Evolutionary conservation across 2,113 vertebrate species (phyloP).

Genomic region (Arvicanthis niloticus): DNA sequence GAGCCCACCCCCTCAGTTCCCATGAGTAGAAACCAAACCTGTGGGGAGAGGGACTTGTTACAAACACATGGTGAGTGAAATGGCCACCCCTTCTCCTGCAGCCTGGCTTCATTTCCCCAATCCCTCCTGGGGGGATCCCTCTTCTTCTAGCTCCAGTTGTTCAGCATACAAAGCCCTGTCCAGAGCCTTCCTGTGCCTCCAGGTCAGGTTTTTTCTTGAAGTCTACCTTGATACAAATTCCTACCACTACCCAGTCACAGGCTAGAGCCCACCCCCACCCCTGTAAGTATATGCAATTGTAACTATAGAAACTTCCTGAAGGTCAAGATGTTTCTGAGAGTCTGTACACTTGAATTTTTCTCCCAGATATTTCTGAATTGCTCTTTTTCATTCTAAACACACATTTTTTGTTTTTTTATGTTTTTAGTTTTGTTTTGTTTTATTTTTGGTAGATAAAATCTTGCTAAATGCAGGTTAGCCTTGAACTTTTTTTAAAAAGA

Average conservation of each 20-base stretch:
- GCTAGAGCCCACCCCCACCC: neutral
- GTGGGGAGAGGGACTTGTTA: neutral
- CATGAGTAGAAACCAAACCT: neutral
- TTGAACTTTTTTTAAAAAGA: neutral
- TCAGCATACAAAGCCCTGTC: slow-evolving; percentile 21
- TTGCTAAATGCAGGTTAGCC: neutral
- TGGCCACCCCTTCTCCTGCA: neutral
- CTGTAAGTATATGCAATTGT: fast-evolving
- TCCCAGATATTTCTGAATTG: slow-evolving; percentile 34
- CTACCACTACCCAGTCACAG: too few species aligned
- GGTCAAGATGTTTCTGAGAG: neutral
- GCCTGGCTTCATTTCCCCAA: neutral
- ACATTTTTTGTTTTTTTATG: neutral
- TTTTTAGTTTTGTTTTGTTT: neutral
- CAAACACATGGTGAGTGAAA: neutral
- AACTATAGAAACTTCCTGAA: neutral
- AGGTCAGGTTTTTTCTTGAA: neutral
- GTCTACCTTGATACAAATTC: slow-evolving; percentile 2
- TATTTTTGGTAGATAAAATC: neutral
- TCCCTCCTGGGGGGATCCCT: neutral
- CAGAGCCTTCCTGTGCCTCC: neutral
- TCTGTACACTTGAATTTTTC: slow-evolving; percentile 23
- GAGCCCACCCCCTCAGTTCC: neutral
- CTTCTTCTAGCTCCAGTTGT: neutral
- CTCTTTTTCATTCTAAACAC: slow-evolving; percentile 37